These are phyloP conservation scores for Hirtodrosophila confusa DNA, from an alignment of 2,888 invertebrate genomes.

Conservation along the genomic window DNA sequence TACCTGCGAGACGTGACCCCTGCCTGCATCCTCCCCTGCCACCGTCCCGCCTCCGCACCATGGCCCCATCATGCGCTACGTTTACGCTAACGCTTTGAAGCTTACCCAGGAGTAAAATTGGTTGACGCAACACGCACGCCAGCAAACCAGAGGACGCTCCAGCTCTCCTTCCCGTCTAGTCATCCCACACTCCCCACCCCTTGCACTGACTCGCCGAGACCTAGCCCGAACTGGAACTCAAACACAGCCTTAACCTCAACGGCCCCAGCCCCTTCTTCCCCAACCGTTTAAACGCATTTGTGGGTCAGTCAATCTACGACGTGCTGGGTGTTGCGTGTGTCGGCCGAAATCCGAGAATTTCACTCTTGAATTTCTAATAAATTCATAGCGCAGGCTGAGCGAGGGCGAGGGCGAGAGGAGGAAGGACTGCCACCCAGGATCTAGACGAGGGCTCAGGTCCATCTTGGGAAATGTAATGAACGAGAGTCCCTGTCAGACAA, in stretches of 20 bases:
- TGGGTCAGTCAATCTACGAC: conserved; percentile 67
- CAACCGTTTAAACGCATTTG: conserved; percentile 47
- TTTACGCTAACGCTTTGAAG: conserved; percentile 31
- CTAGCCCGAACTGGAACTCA: conserved; percentile 7
- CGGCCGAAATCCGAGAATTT: conserved; percentile 67
- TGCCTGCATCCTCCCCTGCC: conserved; percentile 6
- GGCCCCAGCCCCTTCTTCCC: background rate
- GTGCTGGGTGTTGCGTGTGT: conserved; percentile 53
- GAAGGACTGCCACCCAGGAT: conserved; percentile 10
- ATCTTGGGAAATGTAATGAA: conserved; percentile 28
- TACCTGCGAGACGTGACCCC: conserved; percentile 58
- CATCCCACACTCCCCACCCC: conserved; percentile 8
- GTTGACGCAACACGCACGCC: conserved; percentile 55
- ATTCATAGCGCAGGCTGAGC: conserved; percentile 56
- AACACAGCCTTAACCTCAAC: conserved; percentile 3
- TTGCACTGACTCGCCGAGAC: too few relatives aligned
- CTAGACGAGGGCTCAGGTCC: conserved; percentile 4
- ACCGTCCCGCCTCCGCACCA: background rate
- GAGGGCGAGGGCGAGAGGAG: conserved; percentile 5
- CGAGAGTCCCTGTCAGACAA: conserved; percentile 13
- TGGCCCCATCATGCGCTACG: conserved; percentile 62
- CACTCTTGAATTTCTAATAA: conserved; percentile 79
- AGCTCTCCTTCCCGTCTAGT: background rate
- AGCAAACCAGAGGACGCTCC: conserved; percentile 4
- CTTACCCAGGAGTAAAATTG: conserved; percentile 65